phyloP scores from a whole-genome alignment of 1,140 invertebrate genomes.

The Sinonovacula constricta region DNA sequence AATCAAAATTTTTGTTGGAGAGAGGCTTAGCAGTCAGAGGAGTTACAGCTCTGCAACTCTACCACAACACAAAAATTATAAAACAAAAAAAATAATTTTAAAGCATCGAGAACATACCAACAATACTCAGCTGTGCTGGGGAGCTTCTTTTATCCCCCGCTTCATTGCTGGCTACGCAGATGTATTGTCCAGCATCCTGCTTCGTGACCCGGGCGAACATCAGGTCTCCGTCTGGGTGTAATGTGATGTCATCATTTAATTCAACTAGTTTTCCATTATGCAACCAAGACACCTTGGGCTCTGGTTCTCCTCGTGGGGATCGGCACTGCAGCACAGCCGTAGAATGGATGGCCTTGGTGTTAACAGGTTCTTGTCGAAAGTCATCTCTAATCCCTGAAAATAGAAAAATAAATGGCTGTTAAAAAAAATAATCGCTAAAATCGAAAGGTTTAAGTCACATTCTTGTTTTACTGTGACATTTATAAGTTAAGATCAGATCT shows the following conservation, averaged over 20 bases:
- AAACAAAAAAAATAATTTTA: background rate
- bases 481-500: no score
- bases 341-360: conserved; percentile 92
- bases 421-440: no score
- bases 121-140: conserved; percentile 88
- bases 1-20: no score
- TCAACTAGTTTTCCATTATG: conserved; percentile 85
- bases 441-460: no score
- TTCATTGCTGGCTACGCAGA: conserved; percentile 91
- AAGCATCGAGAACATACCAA: conserved; percentile 81
- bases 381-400: conserved; percentile 95
- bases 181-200: conserved; percentile 90
- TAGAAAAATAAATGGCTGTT: no score
- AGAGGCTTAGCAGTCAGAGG: no score
- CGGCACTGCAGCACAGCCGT: conserved; percentile 93
- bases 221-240: conserved; percentile 89
- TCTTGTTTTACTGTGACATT: no score
- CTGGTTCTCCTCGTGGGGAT: conserved; percentile 94
- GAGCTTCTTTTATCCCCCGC: conserved; percentile 88
- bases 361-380: conserved; percentile 89
- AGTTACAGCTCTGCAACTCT: no score
- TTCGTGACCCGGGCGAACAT: conserved; percentile 87
- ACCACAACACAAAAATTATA: background rate
- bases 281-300: conserved; percentile 85
- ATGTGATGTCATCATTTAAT: conserved; percentile 77